Conservation (phyloP, 2,888 invertebrate species). For the Pedicia rivosa region DNA sequence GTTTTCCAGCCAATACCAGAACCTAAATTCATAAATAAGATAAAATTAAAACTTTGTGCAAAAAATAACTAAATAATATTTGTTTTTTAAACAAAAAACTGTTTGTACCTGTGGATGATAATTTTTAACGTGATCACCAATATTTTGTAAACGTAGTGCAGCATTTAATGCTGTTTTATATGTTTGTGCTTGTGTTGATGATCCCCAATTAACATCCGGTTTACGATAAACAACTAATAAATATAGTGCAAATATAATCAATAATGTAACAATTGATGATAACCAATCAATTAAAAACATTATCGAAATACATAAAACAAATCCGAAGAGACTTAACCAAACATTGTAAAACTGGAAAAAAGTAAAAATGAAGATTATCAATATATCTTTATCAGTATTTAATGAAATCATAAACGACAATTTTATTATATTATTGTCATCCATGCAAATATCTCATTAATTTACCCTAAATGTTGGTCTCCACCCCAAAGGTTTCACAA, state of each 20-base stretch:
- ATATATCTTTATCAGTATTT: not conserved
- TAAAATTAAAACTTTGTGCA: not conserved
- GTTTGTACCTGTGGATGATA: conserved; percentile 70
- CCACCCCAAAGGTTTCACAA: conserved; percentile 80
- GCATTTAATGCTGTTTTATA: conserved; percentile 83
- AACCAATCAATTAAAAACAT: conserved; percentile 93
- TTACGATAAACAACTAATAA: conserved; percentile 85
- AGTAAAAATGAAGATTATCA: not conserved
- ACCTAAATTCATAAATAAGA: conserved; percentile 10
- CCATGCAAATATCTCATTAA: not conserved
- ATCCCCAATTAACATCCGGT: conserved; percentile 97
- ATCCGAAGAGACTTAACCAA: conserved; percentile 75
- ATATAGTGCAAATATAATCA: conserved; percentile 75
- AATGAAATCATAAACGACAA: not conserved
- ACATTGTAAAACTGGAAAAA: conserved; percentile 71
- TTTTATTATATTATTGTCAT: too few species aligned
- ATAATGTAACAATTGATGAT: conserved; percentile 83
- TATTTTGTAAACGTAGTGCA: conserved; percentile 62
- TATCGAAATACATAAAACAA: conserved; percentile 67
- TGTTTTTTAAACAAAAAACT: too few species aligned
- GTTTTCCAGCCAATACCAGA: conserved; percentile 70
- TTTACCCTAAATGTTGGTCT: conserved; percentile 70
- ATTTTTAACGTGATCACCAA: conserved; percentile 94
- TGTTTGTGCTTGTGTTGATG: conserved; percentile 89
- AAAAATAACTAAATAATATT: not conserved